Evolutionary conservation across 2,113 vertebrate genomes (phyloP).

Genomic region (Pelmatolapia mariae): DNA sequence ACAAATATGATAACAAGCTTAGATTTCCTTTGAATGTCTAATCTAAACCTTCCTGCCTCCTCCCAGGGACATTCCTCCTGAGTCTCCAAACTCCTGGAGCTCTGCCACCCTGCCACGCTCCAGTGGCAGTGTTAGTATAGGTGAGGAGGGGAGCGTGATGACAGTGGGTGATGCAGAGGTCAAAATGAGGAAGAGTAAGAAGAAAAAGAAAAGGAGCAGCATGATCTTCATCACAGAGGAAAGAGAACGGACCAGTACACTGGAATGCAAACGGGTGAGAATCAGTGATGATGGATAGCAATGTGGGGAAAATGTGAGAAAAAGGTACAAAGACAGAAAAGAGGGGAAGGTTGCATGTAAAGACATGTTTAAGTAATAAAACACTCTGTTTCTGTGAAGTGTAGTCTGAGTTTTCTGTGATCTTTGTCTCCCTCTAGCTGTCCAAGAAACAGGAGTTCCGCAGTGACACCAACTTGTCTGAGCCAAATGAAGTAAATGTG

Average conservation of each 20-base stretch:
- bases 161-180: conserved; percentile 80
- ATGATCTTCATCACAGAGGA: conserved; percentile 92
- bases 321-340: neutral
- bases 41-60: conserved; percentile 19
- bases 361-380: neutral
- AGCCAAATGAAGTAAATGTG: conserved; percentile 73
- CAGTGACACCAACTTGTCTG: conserved; percentile 95
- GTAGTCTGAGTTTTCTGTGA: neutral
- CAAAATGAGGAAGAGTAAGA: conserved; percentile 86
- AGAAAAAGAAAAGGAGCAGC: conserved; percentile 89
- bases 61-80: conserved; percentile 57
- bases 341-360: too few relatives aligned
- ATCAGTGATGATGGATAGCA: neutral
- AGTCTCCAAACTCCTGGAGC: conserved; percentile 24
- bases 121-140: conserved; percentile 69
- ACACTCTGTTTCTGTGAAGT: neutral
- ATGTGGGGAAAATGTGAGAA: neutral
- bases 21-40: neutral
- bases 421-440: conserved; percentile 73
- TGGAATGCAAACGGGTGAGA: conserved; percentile 69
- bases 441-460: conserved; percentile 95
- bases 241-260: conserved; percentile 54
- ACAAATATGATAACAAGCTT: neutral
- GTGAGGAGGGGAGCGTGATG: conserved; percentile 59
- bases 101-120: conserved; percentile 64